Evolutionary conservation across 2,888 invertebrate species (phyloP), one percentile per base, ranked within the genome.

Genomic region (Autographa gamma): DNA sequence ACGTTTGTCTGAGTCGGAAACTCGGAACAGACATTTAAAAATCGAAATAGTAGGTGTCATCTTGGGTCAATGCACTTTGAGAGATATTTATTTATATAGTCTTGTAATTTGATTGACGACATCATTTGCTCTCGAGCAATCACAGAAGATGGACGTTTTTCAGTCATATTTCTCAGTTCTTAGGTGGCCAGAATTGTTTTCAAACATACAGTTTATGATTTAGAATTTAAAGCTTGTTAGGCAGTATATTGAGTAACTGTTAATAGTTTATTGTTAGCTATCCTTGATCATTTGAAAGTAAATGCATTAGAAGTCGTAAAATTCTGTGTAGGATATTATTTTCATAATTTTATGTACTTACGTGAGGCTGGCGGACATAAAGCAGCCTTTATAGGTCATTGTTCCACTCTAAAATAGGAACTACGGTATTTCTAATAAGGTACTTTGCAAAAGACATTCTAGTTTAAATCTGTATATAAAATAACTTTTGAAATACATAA

Each of bases 381-480:
- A 48, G 14, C 9, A 48, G 48, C 7, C 7, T 3, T 6, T 48
- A 5, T 48, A n/a, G 48, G 48, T 48, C n/a, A 48, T 16, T 48
- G 48, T 48, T 48, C 5, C 48, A 48, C 48, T 48, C 6, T 48
- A 43, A 43, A 1, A 16, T 48, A n/a, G n/a, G n/a, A 4, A n/a
- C 16, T n/a, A 7, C 5, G 43, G 43, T 43, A 43, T 43, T 3
- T 43, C 56, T 25, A 56, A 25, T 25, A 14, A 14, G 18, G 9
- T 19, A 48, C n/a, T 61, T 54, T 48, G 62, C 32, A 31, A 41
- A 61, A 52, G 16, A 48, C 32, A 11, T 68, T 65, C 63, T 38
- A 13, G 4, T 65, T 65, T 68, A 19, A 19, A 61, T 61, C 73
- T 25, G 60, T 16, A n/a, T n/a, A 48, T 48, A n/a, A 48, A 48